Evolutionary conservation across 2,888 invertebrate species (phyloP).

Genomic region (Caenorhabditis sp.): DNA sequence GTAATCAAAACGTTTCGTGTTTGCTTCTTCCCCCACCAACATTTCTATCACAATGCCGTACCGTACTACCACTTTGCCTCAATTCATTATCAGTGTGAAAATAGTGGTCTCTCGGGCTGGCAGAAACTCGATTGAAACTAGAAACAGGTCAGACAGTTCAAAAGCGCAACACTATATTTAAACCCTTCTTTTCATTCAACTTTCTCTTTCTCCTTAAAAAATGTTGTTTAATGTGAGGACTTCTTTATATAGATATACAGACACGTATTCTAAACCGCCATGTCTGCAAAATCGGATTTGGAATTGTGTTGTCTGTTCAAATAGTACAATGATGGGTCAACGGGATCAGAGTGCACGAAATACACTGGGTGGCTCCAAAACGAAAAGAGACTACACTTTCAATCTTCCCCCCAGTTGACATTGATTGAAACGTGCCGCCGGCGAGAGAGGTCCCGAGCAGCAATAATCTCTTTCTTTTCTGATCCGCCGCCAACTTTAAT

Average conservation of each 20-base stretch:
- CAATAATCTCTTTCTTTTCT: constrained; percentile 33
- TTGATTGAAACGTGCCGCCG: constrained; percentile 48
- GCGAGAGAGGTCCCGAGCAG: constrained; percentile 17
- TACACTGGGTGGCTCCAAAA: background rate
- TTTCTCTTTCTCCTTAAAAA: background rate
- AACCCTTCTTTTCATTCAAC: background rate
- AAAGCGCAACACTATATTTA: constrained; percentile 5
- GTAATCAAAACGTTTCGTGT: constrained; percentile 27
- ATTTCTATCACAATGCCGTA: constrained; percentile 33
- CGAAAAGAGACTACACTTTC: background rate
- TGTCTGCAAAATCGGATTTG: constrained; percentile 33
- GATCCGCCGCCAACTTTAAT: constrained; percentile 44
- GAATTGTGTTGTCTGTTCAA: constrained; percentile 46
- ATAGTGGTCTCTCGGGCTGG: constrained; percentile 10
- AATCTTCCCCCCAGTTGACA: constrained; percentile 46
- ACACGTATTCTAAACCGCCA: background rate
- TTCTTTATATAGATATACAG: background rate
- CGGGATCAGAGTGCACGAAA: constrained; percentile 23
- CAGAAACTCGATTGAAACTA: constrained; percentile 43
- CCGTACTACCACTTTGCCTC: constrained; percentile 20
- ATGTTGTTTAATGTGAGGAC: background rate
- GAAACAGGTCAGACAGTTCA: constrained; percentile 35
- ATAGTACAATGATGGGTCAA: constrained; percentile 54
- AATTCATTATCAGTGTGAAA: constrained; percentile 44
- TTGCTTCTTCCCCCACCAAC: background rate